Conservation (phyloP, 2,797 vertebrate species). For the Melanotaenia nigrans region DNA sequence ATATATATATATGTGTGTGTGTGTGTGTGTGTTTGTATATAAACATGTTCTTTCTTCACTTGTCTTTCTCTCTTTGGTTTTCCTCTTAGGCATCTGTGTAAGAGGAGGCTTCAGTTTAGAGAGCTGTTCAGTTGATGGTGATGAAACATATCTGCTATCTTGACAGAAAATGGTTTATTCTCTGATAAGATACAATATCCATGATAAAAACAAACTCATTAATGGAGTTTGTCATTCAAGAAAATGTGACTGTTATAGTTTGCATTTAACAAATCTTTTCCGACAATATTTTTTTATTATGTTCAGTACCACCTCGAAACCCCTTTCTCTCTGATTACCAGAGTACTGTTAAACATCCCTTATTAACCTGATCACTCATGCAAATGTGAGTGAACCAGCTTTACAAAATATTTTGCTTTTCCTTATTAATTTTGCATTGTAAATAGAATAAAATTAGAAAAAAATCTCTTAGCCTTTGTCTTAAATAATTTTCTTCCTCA, state of each 20-base stretch:
- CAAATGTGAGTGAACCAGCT: conserved; percentile 64
- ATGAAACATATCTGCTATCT: conserved; percentile 71
- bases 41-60: neutral
- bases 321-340: conserved; percentile 45
- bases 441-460: conserved; percentile 76
- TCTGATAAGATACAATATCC: conserved; percentile 65
- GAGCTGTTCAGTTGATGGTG: conserved; percentile 48
- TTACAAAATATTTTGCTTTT: conserved; percentile 64
- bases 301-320: conserved; percentile 4
- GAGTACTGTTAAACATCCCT: conserved; percentile 57
- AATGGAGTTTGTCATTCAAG: conserved; percentile 45
- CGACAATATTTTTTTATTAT: conserved; percentile 6
- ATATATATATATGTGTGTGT: neutral
- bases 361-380: conserved; percentile 74
- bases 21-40: neutral
- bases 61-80: conserved; percentile 39
- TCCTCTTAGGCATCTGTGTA: conserved; percentile 31
- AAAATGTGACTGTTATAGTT: conserved; percentile 17
- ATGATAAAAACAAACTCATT: conserved; percentile 69
- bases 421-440: conserved; percentile 75
- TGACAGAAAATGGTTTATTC: conserved; percentile 65
- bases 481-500: conserved; percentile 67
- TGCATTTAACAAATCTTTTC: conserved; percentile 10
- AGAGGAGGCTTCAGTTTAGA: conserved; percentile 54
- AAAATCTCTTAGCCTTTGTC: conserved; percentile 70